Evolutionary conservation across 1,140 invertebrate genomes (phyloP).

Genomic region (Listronotus bonariensis): DNA sequence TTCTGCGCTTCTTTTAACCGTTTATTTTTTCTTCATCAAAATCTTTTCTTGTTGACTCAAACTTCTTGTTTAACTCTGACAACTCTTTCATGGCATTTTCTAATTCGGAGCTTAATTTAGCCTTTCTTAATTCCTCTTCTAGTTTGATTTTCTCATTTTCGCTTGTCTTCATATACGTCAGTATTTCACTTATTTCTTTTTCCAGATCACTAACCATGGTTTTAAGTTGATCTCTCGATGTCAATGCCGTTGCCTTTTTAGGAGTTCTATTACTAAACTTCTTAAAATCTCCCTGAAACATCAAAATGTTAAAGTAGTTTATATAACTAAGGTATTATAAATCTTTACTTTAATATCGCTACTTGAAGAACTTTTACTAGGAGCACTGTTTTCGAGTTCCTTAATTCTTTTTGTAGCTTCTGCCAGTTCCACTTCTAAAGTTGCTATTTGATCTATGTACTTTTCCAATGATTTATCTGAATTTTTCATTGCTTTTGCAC

Average conservation of each 20-base stretch:
- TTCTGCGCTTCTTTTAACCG: constrained; percentile 60
- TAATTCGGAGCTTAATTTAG: constrained; percentile 55
- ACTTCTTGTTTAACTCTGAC: constrained; percentile 45
- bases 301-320: not conserved
- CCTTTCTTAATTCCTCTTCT: constrained; percentile 56
- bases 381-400: constrained; percentile 59
- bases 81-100: constrained; percentile 44
- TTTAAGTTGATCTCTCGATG: constrained; percentile 73
- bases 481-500: constrained; percentile 59
- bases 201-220: constrained; percentile 80
- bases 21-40: constrained; percentile 60
- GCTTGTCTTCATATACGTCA: constrained; percentile 64
- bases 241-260: constrained; percentile 71
- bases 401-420: constrained; percentile 65
- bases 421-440: constrained; percentile 66
- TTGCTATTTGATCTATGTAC: constrained; percentile 64
- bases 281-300: constrained; percentile 46
- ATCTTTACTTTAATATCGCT: not conserved
- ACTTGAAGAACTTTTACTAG: not conserved
- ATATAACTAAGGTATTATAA: not conserved
- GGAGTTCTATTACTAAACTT: constrained; percentile 67
- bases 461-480: constrained; percentile 60
- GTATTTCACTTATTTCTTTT: constrained; percentile 77
- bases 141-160: constrained; percentile 61
- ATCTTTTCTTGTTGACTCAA: constrained; percentile 46